Evolutionary conservation across 2,888 invertebrate species (phyloP).

Genomic region (Drosophila meridionalis): DNA sequence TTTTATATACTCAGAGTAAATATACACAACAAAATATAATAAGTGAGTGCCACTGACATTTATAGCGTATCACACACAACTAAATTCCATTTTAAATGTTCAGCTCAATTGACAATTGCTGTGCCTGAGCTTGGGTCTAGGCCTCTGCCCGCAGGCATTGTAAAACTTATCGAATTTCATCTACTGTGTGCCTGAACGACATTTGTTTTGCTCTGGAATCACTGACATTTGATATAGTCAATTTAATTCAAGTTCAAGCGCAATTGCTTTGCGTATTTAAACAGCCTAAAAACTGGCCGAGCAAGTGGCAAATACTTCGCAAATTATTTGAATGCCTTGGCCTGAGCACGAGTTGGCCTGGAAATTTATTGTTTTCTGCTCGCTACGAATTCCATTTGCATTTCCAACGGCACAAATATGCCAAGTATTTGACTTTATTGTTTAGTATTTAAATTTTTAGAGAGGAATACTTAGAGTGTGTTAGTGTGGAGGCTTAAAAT

Average conservation of each 20-base stretch:
- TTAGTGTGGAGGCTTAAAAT: background rate
- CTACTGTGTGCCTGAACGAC: background rate
- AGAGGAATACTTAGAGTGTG: background rate
- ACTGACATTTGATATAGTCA: background rate
- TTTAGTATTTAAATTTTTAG: background rate
- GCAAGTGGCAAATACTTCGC: slow-evolving; percentile 25
- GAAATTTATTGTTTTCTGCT: slow-evolving; percentile 9
- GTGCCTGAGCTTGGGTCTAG: background rate
- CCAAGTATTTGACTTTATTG: background rate
- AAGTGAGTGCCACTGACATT: background rate
- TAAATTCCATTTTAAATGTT: background rate
- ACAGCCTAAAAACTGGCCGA: background rate
- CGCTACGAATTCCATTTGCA: slow-evolving; percentile 2
- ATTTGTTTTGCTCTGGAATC: background rate
- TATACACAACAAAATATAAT: background rate
- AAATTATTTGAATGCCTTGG: slow-evolving; percentile 16
- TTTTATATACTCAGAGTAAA: background rate
- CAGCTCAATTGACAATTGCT: background rate
- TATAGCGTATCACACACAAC: background rate
- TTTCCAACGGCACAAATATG: background rate
- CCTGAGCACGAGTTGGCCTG: slow-evolving; percentile 2
- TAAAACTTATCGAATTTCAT: slow-evolving; percentile 1
- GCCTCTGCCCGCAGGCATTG: background rate
- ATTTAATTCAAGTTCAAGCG: slow-evolving; percentile 1
- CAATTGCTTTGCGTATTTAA: slow-evolving; percentile 12